Percentiles rank a stretch among this genome's conserved stretches.
phyloP scores from a whole-genome alignment of 2,888 invertebrate species.

The Synergus itoensis region DNA sequence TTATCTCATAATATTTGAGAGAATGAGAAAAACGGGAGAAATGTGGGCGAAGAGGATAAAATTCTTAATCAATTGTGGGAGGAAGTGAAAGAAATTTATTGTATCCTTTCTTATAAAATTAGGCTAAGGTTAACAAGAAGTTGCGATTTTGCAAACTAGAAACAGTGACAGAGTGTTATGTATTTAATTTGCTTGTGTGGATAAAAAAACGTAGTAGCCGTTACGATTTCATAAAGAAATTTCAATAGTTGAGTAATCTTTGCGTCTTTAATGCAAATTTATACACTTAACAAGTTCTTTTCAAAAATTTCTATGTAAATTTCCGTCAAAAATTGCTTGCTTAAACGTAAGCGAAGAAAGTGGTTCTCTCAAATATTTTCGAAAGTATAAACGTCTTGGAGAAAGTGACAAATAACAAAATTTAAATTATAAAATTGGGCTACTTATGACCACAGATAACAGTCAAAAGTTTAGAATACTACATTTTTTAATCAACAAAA shows the following conservation, averaged over 20 bases:
- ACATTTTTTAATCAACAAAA: not conserved
- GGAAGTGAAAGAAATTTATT: not conserved
- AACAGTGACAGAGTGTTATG: not conserved
- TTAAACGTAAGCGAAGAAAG: constrained; percentile 17
- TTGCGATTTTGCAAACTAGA: not conserved
- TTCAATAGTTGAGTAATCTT: no score
- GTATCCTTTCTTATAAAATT: not conserved
- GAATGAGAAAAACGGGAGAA: constrained; percentile 33
- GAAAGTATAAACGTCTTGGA: constrained; percentile 34
- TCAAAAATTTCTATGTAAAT: not conserved
- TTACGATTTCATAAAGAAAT: no score
- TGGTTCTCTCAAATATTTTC: constrained; percentile 39
- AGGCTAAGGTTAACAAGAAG: not conserved
- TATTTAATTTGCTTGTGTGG: no score
- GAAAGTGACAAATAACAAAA: constrained; percentile 35
- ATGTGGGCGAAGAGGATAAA: constrained; percentile 11
- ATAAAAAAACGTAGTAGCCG: no score
- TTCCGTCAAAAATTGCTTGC: not conserved
- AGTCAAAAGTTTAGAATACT: not conserved
- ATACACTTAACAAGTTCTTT: not conserved
- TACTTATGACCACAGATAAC: not conserved
- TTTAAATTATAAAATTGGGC: constrained; percentile 25
- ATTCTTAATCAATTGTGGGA: constrained; percentile 9
- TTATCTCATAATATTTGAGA: constrained; percentile 50
- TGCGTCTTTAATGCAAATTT: not conserved